Evolutionary conservation across 37 sponge, comb jelly and placozoan species (phyloP).

Genomic region (Tethya wilhelma): DNA sequence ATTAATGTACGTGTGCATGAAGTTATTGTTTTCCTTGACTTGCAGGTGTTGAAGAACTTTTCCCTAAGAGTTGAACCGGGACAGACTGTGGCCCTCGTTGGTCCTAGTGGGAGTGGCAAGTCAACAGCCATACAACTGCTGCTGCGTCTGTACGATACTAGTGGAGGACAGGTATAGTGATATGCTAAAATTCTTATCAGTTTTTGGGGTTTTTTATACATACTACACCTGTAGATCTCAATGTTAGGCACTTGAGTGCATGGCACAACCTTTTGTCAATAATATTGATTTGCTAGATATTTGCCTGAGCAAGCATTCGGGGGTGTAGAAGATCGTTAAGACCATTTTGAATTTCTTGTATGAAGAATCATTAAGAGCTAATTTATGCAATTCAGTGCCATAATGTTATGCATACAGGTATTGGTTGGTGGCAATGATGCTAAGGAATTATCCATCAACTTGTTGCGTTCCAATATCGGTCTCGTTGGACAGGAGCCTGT

Average conservation of each 20-base stretch:
- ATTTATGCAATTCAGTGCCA: too few relatives aligned
- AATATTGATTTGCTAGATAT: conserved; percentile 76
- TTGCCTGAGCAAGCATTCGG: too few relatives aligned
- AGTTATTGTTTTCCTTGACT: background rate
- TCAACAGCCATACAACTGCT: conserved; percentile 56
- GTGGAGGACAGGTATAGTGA: conserved; percentile 41
- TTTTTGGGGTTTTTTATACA: conserved; percentile 8
- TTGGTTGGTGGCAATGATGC: conserved; percentile 61
- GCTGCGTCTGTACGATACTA: conserved; percentile 54
- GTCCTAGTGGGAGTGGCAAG: conserved; percentile 74
- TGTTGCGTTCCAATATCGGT: conserved; percentile 78
- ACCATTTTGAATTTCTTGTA: too few relatives aligned
- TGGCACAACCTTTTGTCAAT: conserved; percentile 85
- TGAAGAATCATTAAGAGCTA: too few relatives aligned
- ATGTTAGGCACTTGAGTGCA: conserved; percentile 66
- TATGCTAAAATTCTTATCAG: conserved; percentile 2
- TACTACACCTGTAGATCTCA: conserved; percentile 55
- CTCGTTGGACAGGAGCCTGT: conserved; percentile 91
- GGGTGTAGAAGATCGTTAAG: conserved; percentile 55
- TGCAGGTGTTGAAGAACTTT: conserved; percentile 55
- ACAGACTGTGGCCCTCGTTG: conserved; percentile 70
- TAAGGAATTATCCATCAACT: conserved; percentile 49
- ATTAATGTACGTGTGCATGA: too few relatives aligned
- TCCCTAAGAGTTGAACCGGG: conserved; percentile 40
- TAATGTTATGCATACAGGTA: conserved; percentile 22